Conservation (phyloP, 2,113 vertebrate genomes). For the Vulpes vulpes region DNA sequence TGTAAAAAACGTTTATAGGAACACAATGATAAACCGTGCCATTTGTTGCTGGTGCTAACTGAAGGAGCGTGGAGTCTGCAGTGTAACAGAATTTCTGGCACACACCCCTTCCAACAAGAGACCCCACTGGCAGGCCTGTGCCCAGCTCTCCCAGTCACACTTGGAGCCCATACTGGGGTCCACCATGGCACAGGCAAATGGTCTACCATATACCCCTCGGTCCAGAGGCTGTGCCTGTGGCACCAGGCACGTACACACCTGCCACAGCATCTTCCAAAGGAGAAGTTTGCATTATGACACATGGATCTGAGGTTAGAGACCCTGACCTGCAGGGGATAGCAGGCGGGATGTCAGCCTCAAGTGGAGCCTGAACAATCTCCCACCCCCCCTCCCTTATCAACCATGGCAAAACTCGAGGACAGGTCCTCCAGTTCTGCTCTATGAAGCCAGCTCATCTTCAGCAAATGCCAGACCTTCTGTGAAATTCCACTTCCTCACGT, state of each 20-base stretch:
- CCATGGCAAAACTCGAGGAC: rapidly evolving
- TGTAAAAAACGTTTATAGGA: rapidly evolving
- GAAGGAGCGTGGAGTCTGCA: rapidly evolving
- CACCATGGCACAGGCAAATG: not conserved
- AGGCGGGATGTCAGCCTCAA: not conserved
- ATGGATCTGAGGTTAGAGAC: not conserved
- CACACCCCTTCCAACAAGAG: not conserved
- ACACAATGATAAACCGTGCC: rapidly evolving
- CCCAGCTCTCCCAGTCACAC: not conserved
- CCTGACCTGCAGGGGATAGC: rapidly evolving
- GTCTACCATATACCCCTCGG: too few relatives aligned
- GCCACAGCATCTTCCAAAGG: rapidly evolving
- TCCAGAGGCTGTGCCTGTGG: not conserved
- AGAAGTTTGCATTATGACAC: not conserved
- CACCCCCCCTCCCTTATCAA: not conserved
- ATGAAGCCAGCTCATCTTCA: not conserved
- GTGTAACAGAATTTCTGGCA: rapidly evolving
- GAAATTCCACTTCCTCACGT: not conserved
- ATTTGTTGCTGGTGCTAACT: rapidly evolving
- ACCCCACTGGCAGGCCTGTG: not conserved
- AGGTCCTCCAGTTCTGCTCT: not conserved
- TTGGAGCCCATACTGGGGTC: not conserved
- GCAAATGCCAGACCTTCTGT: not conserved
- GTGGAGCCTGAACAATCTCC: not conserved
- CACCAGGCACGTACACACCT: rapidly evolving